These are phyloP conservation scores for Drosophila fulvimacula DNA, from an alignment of 2,888 invertebrate species.

Conservation along the genomic window DNA sequence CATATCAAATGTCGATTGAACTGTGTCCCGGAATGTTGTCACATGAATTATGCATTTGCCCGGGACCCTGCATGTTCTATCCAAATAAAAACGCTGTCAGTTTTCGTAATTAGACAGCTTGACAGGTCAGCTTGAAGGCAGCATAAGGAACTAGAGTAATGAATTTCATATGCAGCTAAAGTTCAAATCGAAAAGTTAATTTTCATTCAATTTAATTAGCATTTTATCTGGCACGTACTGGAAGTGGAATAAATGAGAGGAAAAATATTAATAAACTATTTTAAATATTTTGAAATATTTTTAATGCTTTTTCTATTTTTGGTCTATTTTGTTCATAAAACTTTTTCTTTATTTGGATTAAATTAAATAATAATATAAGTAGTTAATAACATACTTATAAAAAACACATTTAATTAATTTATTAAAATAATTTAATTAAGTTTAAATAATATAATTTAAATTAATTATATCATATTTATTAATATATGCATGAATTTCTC, in stretches of 20 bases:
- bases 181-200: background rate
- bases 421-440: no score
- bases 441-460: no score
- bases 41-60: conserved; percentile 56
- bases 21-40: conserved; percentile 32
- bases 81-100: background rate
- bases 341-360: no score
- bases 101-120: conserved; percentile 19
- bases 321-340: no score
- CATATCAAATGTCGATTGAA: conserved; percentile 38
- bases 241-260: no score
- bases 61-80: conserved; percentile 22
- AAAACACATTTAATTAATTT: no score
- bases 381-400: no score
- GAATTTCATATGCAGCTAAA: conserved; percentile 3
- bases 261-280: no score
- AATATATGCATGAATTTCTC: no score
- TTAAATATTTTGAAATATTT: no score
- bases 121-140: conserved; percentile 2
- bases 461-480: no score
- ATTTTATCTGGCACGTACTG: background rate
- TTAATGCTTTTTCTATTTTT: no score
- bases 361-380: background rate
- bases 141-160: background rate
- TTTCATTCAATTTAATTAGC: conserved; percentile 6